Percentiles rank a stretch among this genome's conserved stretches.
These are phyloP conservation scores for Phoebastria nigripes DNA, from an alignment of 2,797 vertebrate species.

Conservation along the genomic window DNA sequence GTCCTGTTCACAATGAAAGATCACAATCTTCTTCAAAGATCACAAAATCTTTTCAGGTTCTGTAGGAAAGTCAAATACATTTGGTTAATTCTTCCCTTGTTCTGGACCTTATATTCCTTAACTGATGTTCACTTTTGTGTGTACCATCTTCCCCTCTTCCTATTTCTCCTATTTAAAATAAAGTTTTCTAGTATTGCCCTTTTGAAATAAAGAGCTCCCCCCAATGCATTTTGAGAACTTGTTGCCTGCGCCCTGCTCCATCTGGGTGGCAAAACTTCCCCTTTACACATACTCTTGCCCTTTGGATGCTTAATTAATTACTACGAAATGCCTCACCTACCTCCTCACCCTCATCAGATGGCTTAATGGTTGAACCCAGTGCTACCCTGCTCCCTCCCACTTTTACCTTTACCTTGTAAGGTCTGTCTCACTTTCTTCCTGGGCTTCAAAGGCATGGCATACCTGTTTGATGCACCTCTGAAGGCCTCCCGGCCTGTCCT, in stretches of 20 bases:
- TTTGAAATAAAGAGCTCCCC: background rate
- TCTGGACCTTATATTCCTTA: background rate
- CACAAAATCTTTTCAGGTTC: background rate
- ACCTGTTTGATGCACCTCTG: background rate
- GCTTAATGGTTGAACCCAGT: background rate
- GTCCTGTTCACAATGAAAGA: background rate
- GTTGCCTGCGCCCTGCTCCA: no score
- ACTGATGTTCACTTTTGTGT: background rate
- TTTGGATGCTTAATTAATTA: background rate
- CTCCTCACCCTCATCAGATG: background rate
- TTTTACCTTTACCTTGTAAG: background rate
- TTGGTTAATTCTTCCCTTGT: background rate
- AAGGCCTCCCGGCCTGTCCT: background rate
- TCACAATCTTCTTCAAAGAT: background rate
- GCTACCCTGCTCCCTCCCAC: background rate
- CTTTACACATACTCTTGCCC: background rate
- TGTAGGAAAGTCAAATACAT: background rate
- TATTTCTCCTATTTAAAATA: background rate
- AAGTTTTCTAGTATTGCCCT: background rate
- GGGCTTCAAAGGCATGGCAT: background rate
- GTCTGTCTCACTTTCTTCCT: background rate
- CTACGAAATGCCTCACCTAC: rapidly evolving
- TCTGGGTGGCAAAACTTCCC: background rate
- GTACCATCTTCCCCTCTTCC: background rate
- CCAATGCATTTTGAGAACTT: background rate